Percentiles rank a stretch among this genome's conserved stretches.
These are phyloP conservation scores for Chironomus riparius DNA, from an alignment of 2,888 invertebrate genomes.

Conservation along the genomic window DNA sequence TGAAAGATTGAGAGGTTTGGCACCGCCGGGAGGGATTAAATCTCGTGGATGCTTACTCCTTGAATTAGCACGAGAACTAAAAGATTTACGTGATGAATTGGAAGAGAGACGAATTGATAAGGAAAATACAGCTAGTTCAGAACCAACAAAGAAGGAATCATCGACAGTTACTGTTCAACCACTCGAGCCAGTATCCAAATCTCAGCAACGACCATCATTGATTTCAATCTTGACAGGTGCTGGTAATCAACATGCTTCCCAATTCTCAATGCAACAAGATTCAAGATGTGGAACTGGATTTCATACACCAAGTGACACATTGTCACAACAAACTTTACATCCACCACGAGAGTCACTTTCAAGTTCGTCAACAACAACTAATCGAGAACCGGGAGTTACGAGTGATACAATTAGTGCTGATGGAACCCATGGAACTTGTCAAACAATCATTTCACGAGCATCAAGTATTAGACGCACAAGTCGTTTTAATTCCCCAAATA, in stretches of 20 bases:
- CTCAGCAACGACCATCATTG: slow-evolving; percentile 56
- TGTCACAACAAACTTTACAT: slow-evolving; percentile 43
- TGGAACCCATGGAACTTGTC: slow-evolving; percentile 22
- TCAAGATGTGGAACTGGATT: slow-evolving; percentile 42
- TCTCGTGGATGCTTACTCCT: slow-evolving; percentile 77
- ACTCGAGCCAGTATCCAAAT: slow-evolving; percentile 44
- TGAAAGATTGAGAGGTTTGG: slow-evolving; percentile 72
- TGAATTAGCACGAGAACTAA: slow-evolving; percentile 78
- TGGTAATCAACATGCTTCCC: slow-evolving; percentile 36
- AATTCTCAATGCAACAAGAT: slow-evolving; percentile 39
- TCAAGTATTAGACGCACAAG: slow-evolving; percentile 26
- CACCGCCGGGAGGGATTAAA: slow-evolving; percentile 58
- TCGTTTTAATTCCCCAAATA: slow-evolving; percentile 19
- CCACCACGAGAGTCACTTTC: slow-evolving; percentile 49
- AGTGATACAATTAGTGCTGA: slow-evolving; percentile 42
- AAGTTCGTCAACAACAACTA: slow-evolving; percentile 52
- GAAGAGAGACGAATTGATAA: slow-evolving; percentile 49
- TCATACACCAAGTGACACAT: slow-evolving; percentile 42
- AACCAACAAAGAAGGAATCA: slow-evolving; percentile 40
- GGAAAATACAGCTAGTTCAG: slow-evolving; percentile 29
- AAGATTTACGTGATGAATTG: slow-evolving; percentile 76
- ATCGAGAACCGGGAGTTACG: slow-evolving; percentile 38
- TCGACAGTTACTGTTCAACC: slow-evolving; percentile 41
- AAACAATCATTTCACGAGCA: slow-evolving; percentile 34
- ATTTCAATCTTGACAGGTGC: slow-evolving; percentile 59